Percentiles rank a stretch among this genome's conserved stretches.
phyloP scores from a whole-genome alignment of 2,888 invertebrate genomes.

The Lepidochrysops patricia region DNA sequence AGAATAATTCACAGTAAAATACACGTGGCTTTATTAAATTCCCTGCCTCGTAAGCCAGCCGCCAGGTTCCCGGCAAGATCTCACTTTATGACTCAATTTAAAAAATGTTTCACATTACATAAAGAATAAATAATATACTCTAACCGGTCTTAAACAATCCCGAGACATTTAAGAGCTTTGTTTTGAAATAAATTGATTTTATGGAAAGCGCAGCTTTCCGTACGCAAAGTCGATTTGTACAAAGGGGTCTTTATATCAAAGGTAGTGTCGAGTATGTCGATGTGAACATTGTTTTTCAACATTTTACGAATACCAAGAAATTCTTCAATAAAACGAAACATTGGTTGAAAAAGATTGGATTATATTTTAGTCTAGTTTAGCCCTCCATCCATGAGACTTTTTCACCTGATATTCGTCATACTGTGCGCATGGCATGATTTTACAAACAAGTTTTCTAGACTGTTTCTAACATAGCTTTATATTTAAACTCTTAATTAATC shows the following conservation, averaged over 20 bases:
- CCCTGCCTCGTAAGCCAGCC: slow-evolving; percentile 45
- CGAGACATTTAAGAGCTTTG: slow-evolving; percentile 25
- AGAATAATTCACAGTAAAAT: slow-evolving; percentile 56
- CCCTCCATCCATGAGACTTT: no score
- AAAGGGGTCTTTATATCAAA: slow-evolving; percentile 6
- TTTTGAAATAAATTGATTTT: slow-evolving; percentile 10
- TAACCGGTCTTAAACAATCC: slow-evolving; percentile 41
- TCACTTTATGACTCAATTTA: slow-evolving; percentile 62
- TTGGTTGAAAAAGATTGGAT: neutral
- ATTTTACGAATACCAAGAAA: neutral
- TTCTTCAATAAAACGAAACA: neutral
- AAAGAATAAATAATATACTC: slow-evolving; percentile 49
- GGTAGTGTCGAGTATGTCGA: neutral
- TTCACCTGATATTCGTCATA: no score
- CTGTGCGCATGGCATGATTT: no score
- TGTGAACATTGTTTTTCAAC: neutral
- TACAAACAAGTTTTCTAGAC: neutral
- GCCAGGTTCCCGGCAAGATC: slow-evolving; percentile 47
- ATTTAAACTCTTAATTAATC: neutral
- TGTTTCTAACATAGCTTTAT: neutral
- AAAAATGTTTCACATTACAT: slow-evolving; percentile 59
- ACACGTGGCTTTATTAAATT: slow-evolving; percentile 65
- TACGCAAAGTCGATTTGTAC: neutral
- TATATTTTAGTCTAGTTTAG: neutral
- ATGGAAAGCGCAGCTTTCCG: neutral